Percentiles rank a stretch among this genome's conserved stretches.
phyloP scores from a whole-genome alignment of 2,113 vertebrate species.

The Mionectes macconnelli region DNA sequence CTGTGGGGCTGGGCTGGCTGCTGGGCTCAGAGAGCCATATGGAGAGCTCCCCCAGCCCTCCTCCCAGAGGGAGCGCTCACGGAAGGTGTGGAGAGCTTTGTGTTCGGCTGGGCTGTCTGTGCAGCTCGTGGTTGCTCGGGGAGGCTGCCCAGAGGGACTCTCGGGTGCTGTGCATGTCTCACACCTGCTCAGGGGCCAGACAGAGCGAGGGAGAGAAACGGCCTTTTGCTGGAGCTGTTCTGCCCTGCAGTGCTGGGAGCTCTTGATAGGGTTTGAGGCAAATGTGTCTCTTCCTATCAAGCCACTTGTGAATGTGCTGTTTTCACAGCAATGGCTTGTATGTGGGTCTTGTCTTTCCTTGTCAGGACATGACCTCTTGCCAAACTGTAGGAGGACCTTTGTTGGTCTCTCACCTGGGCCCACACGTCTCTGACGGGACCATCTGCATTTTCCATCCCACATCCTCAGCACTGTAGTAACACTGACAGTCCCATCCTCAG shows the following conservation, averaged over 20 bases:
- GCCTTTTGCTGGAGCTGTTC: not conserved
- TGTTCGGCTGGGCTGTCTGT: not conserved
- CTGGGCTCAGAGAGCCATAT: fast-evolving
- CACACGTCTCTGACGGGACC: not conserved
- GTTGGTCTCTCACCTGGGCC: not conserved
- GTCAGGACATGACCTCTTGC: not conserved
- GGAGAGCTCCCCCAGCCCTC: not conserved
- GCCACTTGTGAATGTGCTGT: not conserved
- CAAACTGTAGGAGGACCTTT: not conserved
- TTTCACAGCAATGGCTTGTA: not conserved
- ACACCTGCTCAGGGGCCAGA: not conserved
- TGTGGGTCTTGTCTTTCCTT: not conserved
- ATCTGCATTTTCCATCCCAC: not conserved
- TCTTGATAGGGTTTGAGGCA: not conserved
- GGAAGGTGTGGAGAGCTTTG: not conserved
- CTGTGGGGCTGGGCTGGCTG: not conserved
- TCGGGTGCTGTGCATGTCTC: slow-evolving; percentile 33
- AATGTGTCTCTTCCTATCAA: not conserved
- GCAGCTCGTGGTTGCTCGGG: not conserved
- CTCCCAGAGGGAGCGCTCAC: fast-evolving
- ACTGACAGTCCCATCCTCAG: not conserved
- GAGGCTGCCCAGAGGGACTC: not conserved
- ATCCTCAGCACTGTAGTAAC: not conserved
- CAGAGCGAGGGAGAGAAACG: not conserved
- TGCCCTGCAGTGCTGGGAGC: not conserved